These are phyloP conservation scores for Ploceus nigricollis DNA, from an alignment of 2,113 vertebrate genomes.

Conservation along the genomic window DNA sequence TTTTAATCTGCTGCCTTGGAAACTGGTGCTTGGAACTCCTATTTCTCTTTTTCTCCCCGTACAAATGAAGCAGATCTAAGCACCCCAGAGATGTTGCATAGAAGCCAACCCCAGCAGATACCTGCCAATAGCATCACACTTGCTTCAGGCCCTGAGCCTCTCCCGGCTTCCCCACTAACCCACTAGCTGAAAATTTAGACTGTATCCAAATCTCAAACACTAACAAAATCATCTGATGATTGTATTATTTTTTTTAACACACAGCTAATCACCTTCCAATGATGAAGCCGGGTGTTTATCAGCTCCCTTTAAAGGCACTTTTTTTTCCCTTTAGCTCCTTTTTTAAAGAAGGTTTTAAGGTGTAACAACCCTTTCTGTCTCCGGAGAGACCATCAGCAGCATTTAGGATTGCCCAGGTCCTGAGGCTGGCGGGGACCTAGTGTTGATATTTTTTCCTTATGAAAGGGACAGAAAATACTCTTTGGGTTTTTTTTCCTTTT, in stretches of 20 bases:
- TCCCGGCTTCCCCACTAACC: constrained; percentile 29
- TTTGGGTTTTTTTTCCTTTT: not conserved
- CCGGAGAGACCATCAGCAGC: rapidly evolving
- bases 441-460: constrained; percentile 26
- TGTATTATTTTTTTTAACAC: constrained; percentile 31
- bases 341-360: not conserved
- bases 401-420: not conserved
- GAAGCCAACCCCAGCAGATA: constrained; percentile 23
- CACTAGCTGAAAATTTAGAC: constrained; percentile 31
- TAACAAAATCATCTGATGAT: not conserved
- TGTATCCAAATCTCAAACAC: not conserved
- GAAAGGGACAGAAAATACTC: constrained; percentile 21
- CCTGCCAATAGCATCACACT: not conserved
- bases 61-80: not conserved
- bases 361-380: constrained; percentile 9
- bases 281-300: constrained; percentile 1
- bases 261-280: constrained; percentile 36
- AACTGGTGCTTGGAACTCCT: constrained; percentile 25
- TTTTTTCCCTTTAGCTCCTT: not conserved
- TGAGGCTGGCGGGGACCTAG: not conserved
- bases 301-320: constrained; percentile 53
- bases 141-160: not conserved
- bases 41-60: not conserved
- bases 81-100: not conserved
- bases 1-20: constrained; percentile 55